Percentiles rank a stretch among this genome's conserved stretches.
Evolutionary conservation across 2,797 vertebrate genomes (phyloP).

Genomic region (Schizothorax lantsangensis): DNA sequence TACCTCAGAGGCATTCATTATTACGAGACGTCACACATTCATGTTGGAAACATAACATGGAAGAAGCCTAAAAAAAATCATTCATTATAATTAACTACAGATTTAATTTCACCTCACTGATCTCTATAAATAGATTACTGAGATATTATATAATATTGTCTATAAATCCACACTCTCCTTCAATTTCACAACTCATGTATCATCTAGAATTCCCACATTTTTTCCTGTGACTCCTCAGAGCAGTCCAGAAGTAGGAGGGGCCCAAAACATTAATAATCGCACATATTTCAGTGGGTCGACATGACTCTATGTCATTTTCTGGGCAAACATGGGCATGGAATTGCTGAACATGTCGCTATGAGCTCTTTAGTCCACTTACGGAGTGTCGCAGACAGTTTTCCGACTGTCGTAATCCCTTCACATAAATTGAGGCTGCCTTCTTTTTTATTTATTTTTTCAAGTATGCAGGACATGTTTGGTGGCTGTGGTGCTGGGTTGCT

Average conservation of each 20-base stretch:
- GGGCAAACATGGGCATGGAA: conserved; percentile 43
- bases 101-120: not conserved
- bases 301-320: conserved; percentile 29
- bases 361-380: conserved; percentile 41
- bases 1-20: not conserved
- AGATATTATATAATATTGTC: not conserved
- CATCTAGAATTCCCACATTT: not conserved
- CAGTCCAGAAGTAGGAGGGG: not conserved
- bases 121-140: not conserved
- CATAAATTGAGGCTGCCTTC: conserved; percentile 39
- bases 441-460: conserved; percentile 55
- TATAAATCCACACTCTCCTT: not conserved
- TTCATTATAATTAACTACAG: not conserved
- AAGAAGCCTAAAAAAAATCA: not conserved
- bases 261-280: not conserved
- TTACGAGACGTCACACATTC: not conserved
- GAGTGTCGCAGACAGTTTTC: conserved; percentile 41
- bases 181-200: not conserved
- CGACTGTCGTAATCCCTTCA: conserved; percentile 51
- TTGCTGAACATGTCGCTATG: conserved; percentile 27
- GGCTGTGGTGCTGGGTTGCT: conserved; percentile 50
- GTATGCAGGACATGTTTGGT: conserved; percentile 40
- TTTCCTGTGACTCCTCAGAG: not conserved
- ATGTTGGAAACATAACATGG: not conserved
- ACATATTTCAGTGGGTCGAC: not conserved